Conservation (phyloP, 1,140 invertebrate genomes). For the Drosophila bipectinata region DNA sequence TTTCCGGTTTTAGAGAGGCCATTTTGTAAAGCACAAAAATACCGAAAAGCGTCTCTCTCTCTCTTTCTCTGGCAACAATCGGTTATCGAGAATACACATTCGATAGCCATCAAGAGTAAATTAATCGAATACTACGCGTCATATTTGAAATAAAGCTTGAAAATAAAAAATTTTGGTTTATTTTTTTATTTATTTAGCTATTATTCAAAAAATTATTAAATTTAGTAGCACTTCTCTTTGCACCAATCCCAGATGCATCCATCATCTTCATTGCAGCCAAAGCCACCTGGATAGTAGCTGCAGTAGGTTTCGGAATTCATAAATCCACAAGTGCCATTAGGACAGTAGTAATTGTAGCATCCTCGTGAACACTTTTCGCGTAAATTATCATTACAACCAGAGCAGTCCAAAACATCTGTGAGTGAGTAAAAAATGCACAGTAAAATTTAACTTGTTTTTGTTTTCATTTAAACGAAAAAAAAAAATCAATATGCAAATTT, state of each 20-base stretch:
- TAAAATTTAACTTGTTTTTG: too few species aligned
- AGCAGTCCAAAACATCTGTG: slow-evolving; percentile 64
- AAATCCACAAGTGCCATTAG: slow-evolving; percentile 41
- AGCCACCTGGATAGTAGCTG: slow-evolving; percentile 52
- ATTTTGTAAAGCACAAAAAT: background rate
- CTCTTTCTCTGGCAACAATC: background rate
- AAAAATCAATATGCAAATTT: too few species aligned
- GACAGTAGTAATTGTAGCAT: slow-evolving; percentile 69
- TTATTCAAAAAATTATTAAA: too few species aligned
- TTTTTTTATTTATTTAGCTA: too few species aligned
- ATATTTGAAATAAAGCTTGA: background rate
- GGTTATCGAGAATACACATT: background rate
- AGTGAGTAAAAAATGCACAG: background rate
- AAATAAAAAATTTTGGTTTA: background rate
- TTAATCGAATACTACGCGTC: background rate
- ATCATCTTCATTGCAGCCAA: slow-evolving; percentile 54
- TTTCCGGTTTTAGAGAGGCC: background rate
- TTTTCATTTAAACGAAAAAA: too few species aligned
- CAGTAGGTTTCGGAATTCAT: slow-evolving; percentile 61
- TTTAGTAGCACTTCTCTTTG: slow-evolving; percentile 36
- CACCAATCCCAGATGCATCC: slow-evolving; percentile 75
- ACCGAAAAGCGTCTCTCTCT: slow-evolving; percentile 1
- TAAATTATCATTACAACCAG: slow-evolving; percentile 54
- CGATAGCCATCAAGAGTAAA: background rate
- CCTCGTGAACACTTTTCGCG: slow-evolving; percentile 50